Percentiles rank a stretch among this genome's conserved stretches.
Evolutionary conservation across 2,797 vertebrate species (phyloP).

Genomic region (Leucoraja ocellata): DNA sequence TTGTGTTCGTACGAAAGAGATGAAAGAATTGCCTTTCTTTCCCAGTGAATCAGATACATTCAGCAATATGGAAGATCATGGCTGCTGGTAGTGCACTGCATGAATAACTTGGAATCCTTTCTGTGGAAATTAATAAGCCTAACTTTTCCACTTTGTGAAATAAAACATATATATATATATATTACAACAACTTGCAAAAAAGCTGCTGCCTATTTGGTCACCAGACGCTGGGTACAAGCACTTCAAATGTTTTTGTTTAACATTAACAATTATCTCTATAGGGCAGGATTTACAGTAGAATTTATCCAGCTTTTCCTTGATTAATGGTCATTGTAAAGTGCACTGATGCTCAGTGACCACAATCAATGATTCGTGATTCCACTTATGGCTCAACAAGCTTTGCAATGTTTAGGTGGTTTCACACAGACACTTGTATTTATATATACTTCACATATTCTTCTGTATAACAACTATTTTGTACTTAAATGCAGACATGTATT

Average conservation of each 20-base stretch:
- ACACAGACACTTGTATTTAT: conserved; percentile 35
- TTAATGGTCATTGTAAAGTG: conserved; percentile 50
- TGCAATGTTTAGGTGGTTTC: conserved; percentile 32
- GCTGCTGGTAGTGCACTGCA: not conserved
- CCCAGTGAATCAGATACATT: not conserved
- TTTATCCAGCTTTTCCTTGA: conserved; percentile 51
- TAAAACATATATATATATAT: conserved; percentile 54
- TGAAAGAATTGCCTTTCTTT: not conserved
- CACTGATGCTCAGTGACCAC: conserved; percentile 50
- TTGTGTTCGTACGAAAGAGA: not conserved
- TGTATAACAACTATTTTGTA: conserved; percentile 30
- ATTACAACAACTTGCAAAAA: conserved; percentile 51
- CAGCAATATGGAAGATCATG: not conserved
- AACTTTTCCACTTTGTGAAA: conserved; percentile 52
- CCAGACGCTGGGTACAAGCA: conserved; percentile 52
- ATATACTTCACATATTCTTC: conserved; percentile 37
- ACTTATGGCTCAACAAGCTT: conserved; percentile 63
- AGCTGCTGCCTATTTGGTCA: conserved; percentile 53
- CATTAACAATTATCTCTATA: conserved; percentile 48
- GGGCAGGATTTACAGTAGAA: conserved; percentile 47
- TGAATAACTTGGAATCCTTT: not conserved
- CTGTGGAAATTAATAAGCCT: conserved; percentile 20
- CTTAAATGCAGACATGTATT: not conserved
- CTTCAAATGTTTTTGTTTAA: conserved; percentile 49
- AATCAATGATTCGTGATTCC: conserved; percentile 54